Evolutionary conservation across 2,888 invertebrate genomes (phyloP).

Genomic region (Tetheella fluctuosa): DNA sequence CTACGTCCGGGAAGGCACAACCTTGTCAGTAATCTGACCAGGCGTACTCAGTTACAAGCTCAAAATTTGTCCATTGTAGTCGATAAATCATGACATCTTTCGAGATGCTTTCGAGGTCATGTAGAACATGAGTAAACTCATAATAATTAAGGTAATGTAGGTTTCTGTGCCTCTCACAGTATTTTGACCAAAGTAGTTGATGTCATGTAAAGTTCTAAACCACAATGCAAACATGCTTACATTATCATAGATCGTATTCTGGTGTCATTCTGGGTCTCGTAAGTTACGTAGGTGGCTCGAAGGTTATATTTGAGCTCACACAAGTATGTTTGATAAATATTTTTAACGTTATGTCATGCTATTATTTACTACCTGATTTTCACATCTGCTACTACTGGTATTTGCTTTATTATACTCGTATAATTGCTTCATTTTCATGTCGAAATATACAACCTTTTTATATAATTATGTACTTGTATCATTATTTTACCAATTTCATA

Average conservation of each 20-base stretch:
- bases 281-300: slow-evolving; percentile 36
- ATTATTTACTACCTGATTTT: slow-evolving; percentile 23
- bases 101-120: background rate
- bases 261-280: slow-evolving; percentile 28
- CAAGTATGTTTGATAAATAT: slow-evolving; percentile 30
- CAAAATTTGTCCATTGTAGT: background rate
- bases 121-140: background rate
- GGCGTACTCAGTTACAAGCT: slow-evolving; percentile 4
- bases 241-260: slow-evolving; percentile 35
- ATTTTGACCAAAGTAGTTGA: background rate
- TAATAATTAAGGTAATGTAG: background rate
- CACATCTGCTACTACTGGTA: slow-evolving; percentile 12
- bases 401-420: background rate
- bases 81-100: slow-evolving; percentile 18
- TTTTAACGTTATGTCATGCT: slow-evolving; percentile 32
- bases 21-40: slow-evolving; percentile 22
- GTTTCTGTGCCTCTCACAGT: slow-evolving; percentile 3
- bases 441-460: no score
- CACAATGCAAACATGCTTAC: slow-evolving; percentile 24
- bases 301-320: slow-evolving; percentile 31
- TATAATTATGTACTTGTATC: background rate
- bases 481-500: background rate
- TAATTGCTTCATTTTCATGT: background rate
- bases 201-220: slow-evolving; percentile 12
- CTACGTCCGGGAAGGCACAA: slow-evolving; percentile 17